These are phyloP conservation scores for Equus quagga DNA, from an alignment of 2,113 vertebrate species.

Conservation along the genomic window DNA sequence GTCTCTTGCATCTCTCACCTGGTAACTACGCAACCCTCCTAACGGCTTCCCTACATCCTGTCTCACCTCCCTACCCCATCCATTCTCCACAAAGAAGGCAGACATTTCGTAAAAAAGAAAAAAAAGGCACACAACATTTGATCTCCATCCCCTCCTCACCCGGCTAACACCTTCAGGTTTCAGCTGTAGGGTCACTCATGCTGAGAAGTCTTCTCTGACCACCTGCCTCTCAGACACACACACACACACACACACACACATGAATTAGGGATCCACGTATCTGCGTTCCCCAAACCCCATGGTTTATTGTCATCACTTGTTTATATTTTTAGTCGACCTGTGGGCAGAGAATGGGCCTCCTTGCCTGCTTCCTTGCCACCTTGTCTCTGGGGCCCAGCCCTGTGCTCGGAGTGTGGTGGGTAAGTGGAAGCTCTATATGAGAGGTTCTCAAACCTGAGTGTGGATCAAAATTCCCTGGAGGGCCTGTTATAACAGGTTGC, in stretches of 20 bases:
- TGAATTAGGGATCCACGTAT: background rate
- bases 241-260: too few relatives aligned
- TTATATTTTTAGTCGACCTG: background rate
- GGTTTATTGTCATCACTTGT: background rate
- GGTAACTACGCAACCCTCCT: background rate
- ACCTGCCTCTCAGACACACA: background rate
- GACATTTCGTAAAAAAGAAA: background rate
- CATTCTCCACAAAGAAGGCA: background rate
- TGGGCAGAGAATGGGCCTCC: background rate
- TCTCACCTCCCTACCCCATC: background rate
- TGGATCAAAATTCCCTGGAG: background rate
- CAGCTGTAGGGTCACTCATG: background rate
- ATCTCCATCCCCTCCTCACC: background rate
- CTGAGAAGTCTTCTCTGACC: background rate
- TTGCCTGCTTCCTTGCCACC: background rate
- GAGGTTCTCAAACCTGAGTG: background rate
- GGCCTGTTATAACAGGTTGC: background rate
- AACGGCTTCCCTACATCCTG: background rate
- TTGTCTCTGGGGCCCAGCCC: background rate
- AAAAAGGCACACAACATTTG: background rate
- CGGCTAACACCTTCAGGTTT: background rate
- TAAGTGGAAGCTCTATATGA: background rate
- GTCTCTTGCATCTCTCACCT: background rate
- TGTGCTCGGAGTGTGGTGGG: background rate
- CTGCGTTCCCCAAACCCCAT: background rate